These are phyloP conservation scores for Cylindroiulus punctatus DNA, from an alignment of 2,888 invertebrate genomes.

Conservation along the genomic window DNA sequence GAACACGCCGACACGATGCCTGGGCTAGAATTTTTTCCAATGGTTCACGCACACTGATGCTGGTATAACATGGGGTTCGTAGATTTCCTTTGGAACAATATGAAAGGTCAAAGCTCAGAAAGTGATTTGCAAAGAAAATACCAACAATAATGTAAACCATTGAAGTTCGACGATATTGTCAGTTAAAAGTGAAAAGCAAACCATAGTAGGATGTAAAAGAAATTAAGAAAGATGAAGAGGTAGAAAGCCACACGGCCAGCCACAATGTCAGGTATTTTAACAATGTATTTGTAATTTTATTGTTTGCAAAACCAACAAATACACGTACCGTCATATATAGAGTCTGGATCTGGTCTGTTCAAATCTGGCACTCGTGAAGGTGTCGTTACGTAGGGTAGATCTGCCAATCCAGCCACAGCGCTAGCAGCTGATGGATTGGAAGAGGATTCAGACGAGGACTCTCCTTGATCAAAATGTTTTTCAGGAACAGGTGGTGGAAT, in stretches of 20 bases:
- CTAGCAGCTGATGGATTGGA: conserved; percentile 30
- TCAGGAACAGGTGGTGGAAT: conserved; percentile 52
- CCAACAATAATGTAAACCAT: background rate
- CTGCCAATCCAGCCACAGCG: conserved; percentile 31
- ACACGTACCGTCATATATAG: background rate
- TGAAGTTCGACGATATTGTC: background rate
- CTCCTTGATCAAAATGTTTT: conserved; percentile 31
- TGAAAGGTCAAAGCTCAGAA: background rate
- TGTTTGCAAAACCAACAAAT: background rate
- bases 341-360: background rate
- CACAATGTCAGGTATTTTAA: background rate
- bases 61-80: background rate
- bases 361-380: background rate
- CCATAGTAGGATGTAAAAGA: background rate
- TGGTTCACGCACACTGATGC: conserved; percentile 54
- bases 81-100: background rate
- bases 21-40: background rate
- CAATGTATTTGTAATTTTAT: background rate
- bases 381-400: conserved; percentile 52
- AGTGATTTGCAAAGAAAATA: background rate
- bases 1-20: background rate
- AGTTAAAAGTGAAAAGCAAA: background rate
- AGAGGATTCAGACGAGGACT: conserved; percentile 3
- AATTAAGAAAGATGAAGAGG: background rate
- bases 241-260: background rate